phyloP scores from a whole-genome alignment of 2,797 vertebrate species.

The Serranus cabrilla region DNA sequence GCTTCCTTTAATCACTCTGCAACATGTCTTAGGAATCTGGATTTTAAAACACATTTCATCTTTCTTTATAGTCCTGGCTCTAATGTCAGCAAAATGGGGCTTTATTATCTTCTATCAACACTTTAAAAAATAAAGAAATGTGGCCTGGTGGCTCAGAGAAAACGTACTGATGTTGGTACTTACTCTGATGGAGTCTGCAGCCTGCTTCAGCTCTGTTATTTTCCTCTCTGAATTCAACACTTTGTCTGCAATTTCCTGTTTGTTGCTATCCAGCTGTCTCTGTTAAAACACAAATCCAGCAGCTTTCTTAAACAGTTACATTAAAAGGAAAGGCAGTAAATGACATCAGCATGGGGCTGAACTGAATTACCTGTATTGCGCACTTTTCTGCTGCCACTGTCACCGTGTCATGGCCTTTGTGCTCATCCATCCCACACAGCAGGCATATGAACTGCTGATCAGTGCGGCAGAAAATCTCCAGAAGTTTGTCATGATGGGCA shows the following conservation, averaged over 20 bases:
- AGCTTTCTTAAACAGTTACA: conserved; percentile 1
- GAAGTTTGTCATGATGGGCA: conserved; percentile 49
- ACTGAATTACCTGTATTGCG: conserved; percentile 47
- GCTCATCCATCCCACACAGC: conserved; percentile 55
- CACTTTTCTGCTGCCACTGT: conserved; percentile 23
- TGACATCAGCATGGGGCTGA: not conserved
- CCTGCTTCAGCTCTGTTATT: conserved; percentile 34
- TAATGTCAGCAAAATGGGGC: not conserved
- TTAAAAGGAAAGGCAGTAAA: rapidly evolving
- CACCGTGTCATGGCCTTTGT: conserved; percentile 62
- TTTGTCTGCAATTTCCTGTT: conserved; percentile 27
- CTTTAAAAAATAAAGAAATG: not conserved
- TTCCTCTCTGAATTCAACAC: conserved; percentile 16
- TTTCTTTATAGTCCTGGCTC: too few species aligned
- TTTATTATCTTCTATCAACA: not conserved
- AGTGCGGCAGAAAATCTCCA: conserved; percentile 67
- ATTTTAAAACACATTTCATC: too few species aligned
- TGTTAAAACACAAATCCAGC: conserved; percentile 42
- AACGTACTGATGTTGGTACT: conserved; percentile 19
- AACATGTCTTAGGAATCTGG: too few species aligned
- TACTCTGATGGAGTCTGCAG: conserved; percentile 50
- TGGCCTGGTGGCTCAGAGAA: not conserved
- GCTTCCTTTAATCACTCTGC: not conserved
- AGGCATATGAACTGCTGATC: conserved; percentile 62
- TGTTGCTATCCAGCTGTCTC: conserved; percentile 33